A percentile compares a stretch with the other conserved stretches of the same genome.
These are phyloP conservation scores for Brachypterus glaber DNA, from an alignment of 2,888 invertebrate species.

Conservation along the genomic window DNA sequence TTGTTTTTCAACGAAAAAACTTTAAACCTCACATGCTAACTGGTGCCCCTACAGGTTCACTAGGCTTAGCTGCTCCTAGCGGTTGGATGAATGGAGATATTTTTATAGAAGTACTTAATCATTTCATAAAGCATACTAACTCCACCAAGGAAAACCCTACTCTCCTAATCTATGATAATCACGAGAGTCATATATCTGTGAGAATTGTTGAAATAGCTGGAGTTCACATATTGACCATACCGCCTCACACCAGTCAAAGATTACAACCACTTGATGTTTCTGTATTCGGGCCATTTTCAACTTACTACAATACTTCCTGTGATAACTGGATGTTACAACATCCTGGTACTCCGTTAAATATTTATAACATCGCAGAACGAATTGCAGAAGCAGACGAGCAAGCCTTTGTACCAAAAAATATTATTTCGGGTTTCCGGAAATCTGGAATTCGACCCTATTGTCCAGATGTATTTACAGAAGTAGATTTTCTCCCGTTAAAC, in stretches of 20 bases:
- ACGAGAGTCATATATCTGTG: conserved; percentile 29
- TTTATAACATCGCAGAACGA: conserved; percentile 32
- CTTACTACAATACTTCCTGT: conserved; percentile 27
- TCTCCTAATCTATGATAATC: conserved; percentile 32
- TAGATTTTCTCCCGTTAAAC: conserved; percentile 11
- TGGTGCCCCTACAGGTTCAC: conserved; percentile 31
- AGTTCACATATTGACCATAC: conserved; percentile 34
- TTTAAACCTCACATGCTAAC: conserved; percentile 26
- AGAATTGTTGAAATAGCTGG: conserved; percentile 29
- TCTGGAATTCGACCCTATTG: conserved; percentile 20
- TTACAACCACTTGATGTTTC: conserved; percentile 38
- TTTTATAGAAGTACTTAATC: no score
- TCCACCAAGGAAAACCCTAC: conserved; percentile 27
- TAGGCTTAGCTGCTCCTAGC: no score
- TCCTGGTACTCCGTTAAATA: conserved; percentile 35
- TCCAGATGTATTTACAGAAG: conserved; percentile 17
- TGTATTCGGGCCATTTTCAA: conserved; percentile 35
- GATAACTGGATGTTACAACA: conserved; percentile 33
- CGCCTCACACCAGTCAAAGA: conserved; percentile 36
- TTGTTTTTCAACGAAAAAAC: conserved; percentile 32
- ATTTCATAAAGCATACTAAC: conserved; percentile 23
- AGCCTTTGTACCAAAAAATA: conserved; percentile 18
- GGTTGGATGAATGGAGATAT: no score
- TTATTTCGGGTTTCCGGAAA: conserved; percentile 17
- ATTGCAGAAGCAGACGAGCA: conserved; percentile 17